A percentile compares a stretch with the other conserved stretches of the same genome.
phyloP scores from a whole-genome alignment of 2,888 invertebrate genomes.

The Fabriciana adippe region DNA sequence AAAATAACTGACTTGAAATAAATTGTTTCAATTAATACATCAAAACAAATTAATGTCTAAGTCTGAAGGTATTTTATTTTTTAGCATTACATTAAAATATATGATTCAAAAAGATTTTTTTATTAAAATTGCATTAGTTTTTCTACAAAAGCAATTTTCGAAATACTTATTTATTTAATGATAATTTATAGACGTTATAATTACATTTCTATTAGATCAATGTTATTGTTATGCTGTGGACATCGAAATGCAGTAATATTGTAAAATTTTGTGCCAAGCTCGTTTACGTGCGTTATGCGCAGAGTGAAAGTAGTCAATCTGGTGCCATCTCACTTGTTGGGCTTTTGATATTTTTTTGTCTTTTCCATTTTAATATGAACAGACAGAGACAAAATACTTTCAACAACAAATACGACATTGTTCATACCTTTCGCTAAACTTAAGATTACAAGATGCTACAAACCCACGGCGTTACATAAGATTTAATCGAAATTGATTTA shows the following conservation, averaged over 20 bases:
- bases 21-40: too few relatives aligned
- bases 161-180: too few relatives aligned
- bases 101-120: too few relatives aligned
- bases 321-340: slow-evolving; percentile 36
- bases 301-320: slow-evolving; percentile 59
- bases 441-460: slow-evolving; percentile 28
- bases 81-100: too few relatives aligned
- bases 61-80: too few relatives aligned
- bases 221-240: background rate
- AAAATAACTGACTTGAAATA: too few relatives aligned
- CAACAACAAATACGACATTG: slow-evolving; percentile 21
- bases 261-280: slow-evolving; percentile 39
- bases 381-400: slow-evolving; percentile 31
- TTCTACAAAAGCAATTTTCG: too few relatives aligned
- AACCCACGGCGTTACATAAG: slow-evolving; percentile 32
- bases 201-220: background rate
- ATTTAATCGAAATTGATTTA: slow-evolving; percentile 34
- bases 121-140: too few relatives aligned
- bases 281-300: slow-evolving; percentile 51
- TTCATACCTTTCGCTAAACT: slow-evolving; percentile 33
- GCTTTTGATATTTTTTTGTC: slow-evolving; percentile 35
- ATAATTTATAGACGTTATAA: too few relatives aligned
- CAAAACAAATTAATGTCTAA: too few relatives aligned
- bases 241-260: slow-evolving; percentile 35
- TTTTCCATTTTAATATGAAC: slow-evolving; percentile 29